A percentile compares a stretch with the other conserved stretches of the same genome.
Conservation (phyloP, 2,113 vertebrate species). For the Amphiprion percula region DNA sequence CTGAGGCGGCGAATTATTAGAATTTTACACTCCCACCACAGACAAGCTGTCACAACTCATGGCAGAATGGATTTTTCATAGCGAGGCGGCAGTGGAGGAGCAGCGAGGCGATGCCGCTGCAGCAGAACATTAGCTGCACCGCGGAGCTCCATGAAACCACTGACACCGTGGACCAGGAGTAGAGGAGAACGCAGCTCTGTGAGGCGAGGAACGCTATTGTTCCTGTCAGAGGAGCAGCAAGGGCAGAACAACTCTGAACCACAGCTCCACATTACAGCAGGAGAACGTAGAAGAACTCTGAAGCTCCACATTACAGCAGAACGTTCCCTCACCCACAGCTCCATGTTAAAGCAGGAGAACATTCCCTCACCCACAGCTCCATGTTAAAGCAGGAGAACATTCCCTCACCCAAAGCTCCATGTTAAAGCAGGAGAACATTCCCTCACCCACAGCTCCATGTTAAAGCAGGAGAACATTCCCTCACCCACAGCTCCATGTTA, state of each 20-base stretch:
- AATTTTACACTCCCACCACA: conserved; percentile 70
- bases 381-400: too few species aligned
- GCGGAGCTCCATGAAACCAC: conserved; percentile 70
- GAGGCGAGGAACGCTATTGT: conserved; percentile 66
- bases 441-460: too few species aligned
- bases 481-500: too few species aligned
- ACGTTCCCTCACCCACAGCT: too few species aligned
- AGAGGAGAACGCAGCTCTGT: conserved; percentile 72
- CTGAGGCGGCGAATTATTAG: conserved; percentile 62
- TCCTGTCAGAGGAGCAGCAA: conserved; percentile 65
- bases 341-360: too few species aligned
- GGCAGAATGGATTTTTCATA: conserved; percentile 69
- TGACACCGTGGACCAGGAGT: conserved; percentile 70
- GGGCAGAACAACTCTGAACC: conserved; percentile 14
- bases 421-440: too few species aligned
- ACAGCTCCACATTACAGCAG: too few species aligned
- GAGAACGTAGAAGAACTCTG: too few species aligned
- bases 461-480: too few species aligned
- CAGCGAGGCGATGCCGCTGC: conserved; percentile 47
- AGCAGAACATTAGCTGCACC: conserved; percentile 70
- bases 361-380: too few species aligned
- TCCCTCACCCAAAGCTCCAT: too few species aligned
- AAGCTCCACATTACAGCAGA: too few species aligned
- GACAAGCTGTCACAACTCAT: conserved; percentile 71
- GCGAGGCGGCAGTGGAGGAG: conserved; percentile 23